Base-by-base conservation (phyloP, 2,888 invertebrate genomes). In the Drosophila picticornis region DNA sequence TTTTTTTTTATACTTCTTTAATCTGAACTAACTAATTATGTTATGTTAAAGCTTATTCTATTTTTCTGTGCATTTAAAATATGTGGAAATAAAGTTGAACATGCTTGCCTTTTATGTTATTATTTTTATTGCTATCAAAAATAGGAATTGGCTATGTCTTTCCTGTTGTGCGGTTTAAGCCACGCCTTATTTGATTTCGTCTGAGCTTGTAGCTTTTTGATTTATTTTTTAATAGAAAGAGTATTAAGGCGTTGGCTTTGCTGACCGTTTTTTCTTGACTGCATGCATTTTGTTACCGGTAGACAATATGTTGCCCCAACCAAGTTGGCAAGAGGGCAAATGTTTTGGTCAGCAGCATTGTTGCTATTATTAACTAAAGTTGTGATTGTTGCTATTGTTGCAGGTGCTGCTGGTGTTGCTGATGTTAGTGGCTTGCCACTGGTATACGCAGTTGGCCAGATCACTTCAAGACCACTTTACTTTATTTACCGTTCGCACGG, bases 381-480 rank as follows among this genome's bases (percentile, higher is more conserved):
- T 60, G 50, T 62, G 46, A 57, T 32, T 72, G 60, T 19, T 52
- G 61, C 7, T 50, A 59, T 32, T 72, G 63, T 19, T 52, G 61
- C 7, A 53, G 61, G 6, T 65, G 60, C 9, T n/a, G 61, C 7
- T 56, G 61, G 6, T 65, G 60, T 10, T n/a, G 61, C 27, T 65
- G 50, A 27, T 67, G 61, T 61, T 63, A 36, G 63, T 32, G 63
- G 64, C 60, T 29, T 62, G 52, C 65, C 43, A 34, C 32, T 22
- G 22, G 40, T 57, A 66, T 64, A 51, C 27, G 58, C 52, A 73
- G 69, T 69, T 63, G 53, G 69, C 66, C 64, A 58, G 71, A 75
- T 82, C 84, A 78, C 84, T 84, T 87, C 80, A 82, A 84, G 78
- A 76, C 88, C 87, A 87, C 87, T 87, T 83, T 78, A 87, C 84